phyloP scores from a whole-genome alignment of 2,113 vertebrate genomes.

The Brachyhypopomus gauderio region DNA sequence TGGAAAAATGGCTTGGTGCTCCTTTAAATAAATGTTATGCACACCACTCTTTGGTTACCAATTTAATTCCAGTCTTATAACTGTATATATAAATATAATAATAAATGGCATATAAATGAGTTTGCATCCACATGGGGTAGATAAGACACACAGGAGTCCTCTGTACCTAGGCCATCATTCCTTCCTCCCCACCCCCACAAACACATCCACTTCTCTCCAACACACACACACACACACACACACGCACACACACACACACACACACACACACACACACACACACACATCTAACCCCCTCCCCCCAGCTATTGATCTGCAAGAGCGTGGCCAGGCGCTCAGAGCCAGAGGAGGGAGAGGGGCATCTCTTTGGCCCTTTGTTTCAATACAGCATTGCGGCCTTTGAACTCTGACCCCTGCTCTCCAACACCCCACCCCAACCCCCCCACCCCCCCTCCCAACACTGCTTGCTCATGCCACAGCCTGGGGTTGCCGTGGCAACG shows the following conservation, averaged over 20 bases:
- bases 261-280: slow-evolving; percentile 4
- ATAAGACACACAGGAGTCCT: background rate
- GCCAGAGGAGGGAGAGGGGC: slow-evolving; percentile 53
- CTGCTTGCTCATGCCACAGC: slow-evolving; percentile 56
- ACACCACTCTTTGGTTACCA: no score
- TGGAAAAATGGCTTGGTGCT: no score
- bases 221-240: slow-evolving; percentile 3
- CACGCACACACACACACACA: slow-evolving; percentile 15
- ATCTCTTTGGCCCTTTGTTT: slow-evolving; percentile 68
- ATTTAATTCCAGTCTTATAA: no score
- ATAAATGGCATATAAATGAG: no score
- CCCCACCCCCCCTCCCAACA: slow-evolving; percentile 31
- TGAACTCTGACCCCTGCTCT: slow-evolving; percentile 64
- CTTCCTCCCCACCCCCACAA: slow-evolving; percentile 30
- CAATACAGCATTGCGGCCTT: slow-evolving; percentile 61
- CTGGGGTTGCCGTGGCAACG: slow-evolving; percentile 67
- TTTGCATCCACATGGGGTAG: no score
- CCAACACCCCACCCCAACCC: slow-evolving; percentile 44
- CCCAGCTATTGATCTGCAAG: slow-evolving; percentile 65
- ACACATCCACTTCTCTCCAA: slow-evolving; percentile 25
- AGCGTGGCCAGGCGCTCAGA: slow-evolving; percentile 28
- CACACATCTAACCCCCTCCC: slow-evolving; percentile 6
- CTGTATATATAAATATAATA: no score
- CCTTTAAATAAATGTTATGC: no score
- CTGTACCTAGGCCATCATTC: background rate